Evolutionary conservation across 2,888 invertebrate genomes (phyloP).

Genomic region (Corbicula japonica): DNA sequence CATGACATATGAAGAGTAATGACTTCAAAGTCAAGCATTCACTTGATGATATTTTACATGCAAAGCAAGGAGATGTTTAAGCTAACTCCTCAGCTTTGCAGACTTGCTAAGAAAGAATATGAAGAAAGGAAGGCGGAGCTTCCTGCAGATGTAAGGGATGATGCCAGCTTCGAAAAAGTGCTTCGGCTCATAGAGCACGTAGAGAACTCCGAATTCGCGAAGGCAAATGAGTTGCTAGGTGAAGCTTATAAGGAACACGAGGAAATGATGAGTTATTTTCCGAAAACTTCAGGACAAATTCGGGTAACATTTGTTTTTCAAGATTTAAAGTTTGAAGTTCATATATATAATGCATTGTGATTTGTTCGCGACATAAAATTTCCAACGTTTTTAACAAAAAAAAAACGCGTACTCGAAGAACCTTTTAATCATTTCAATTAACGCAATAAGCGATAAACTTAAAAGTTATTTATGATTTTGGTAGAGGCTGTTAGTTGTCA

Average conservation of each 20-base stretch:
- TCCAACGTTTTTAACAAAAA: too few relatives aligned
- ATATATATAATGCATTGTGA: too few relatives aligned
- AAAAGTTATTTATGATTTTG: too few relatives aligned
- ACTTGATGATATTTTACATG: slow-evolving; percentile 61
- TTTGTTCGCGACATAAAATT: too few relatives aligned
- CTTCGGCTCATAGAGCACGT: slow-evolving; percentile 54
- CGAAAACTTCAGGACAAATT: background rate
- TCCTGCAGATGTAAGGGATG: slow-evolving; percentile 50
- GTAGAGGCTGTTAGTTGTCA: too few relatives aligned
- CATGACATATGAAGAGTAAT: slow-evolving; percentile 3
- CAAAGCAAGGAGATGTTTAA: slow-evolving; percentile 61
- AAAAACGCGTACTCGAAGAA: too few relatives aligned
- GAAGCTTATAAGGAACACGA: slow-evolving; percentile 61
- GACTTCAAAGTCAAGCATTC: slow-evolving; percentile 55
- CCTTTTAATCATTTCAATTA: too few relatives aligned
- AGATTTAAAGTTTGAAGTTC: too few relatives aligned
- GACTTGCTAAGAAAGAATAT: slow-evolving; percentile 60
- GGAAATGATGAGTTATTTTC: slow-evolving; percentile 57
- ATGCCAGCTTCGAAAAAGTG: slow-evolving; percentile 52
- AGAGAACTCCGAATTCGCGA: slow-evolving; percentile 51
- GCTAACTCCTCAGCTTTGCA: slow-evolving; percentile 55
- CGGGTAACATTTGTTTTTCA: too few relatives aligned
- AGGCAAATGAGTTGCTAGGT: slow-evolving; percentile 49
- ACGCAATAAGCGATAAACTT: too few relatives aligned
- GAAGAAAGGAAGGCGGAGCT: slow-evolving; percentile 32